Conservation (phyloP, 2,797 vertebrate genomes). For the Siniperca obscura region DNA sequence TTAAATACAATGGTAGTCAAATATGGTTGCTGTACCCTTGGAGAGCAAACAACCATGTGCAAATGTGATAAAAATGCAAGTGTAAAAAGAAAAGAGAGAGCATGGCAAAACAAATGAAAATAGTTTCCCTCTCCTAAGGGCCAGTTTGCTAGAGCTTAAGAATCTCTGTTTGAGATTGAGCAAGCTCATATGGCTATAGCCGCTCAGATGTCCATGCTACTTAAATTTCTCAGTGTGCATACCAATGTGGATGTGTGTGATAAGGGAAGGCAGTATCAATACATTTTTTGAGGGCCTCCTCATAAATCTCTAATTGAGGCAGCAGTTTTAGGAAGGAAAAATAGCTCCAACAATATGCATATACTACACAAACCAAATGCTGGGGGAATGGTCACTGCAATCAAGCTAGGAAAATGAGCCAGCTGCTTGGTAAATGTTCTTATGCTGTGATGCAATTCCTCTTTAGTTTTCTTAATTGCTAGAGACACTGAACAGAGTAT, state of each 20-base stretch:
- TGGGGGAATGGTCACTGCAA: conserved; percentile 68
- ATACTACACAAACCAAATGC: conserved; percentile 46
- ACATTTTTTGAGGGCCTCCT: conserved; percentile 45
- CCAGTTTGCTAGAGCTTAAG: conserved; percentile 53
- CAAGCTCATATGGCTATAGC: conserved; percentile 26
- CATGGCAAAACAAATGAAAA: conserved; percentile 40
- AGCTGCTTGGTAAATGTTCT: conserved; percentile 66
- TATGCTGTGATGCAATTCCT: conserved; percentile 69
- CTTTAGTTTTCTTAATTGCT: conserved; percentile 75
- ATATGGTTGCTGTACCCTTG: conserved; percentile 3
- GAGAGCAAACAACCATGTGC: conserved; percentile 44
- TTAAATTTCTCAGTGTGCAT: conserved; percentile 38
- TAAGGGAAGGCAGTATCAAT: conserved; percentile 50
- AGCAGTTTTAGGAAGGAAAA: conserved; percentile 47
- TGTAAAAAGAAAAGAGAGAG: conserved; percentile 28
- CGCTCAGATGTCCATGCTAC: conserved; percentile 19
- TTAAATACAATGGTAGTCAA: conserved; percentile 53
- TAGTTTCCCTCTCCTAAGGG: conserved; percentile 46
- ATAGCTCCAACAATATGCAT: conserved; percentile 47
- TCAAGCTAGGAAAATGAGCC: conserved; percentile 63
- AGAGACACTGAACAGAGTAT: conserved; percentile 64
- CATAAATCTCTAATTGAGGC: conserved; percentile 58
- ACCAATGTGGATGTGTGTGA: conserved; percentile 50
- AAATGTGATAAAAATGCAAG: conserved; percentile 50
- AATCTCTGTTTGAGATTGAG: conserved; percentile 48